Conservation (phyloP, 2,113 vertebrate genomes). For the Callaeas wilsoni region DNA sequence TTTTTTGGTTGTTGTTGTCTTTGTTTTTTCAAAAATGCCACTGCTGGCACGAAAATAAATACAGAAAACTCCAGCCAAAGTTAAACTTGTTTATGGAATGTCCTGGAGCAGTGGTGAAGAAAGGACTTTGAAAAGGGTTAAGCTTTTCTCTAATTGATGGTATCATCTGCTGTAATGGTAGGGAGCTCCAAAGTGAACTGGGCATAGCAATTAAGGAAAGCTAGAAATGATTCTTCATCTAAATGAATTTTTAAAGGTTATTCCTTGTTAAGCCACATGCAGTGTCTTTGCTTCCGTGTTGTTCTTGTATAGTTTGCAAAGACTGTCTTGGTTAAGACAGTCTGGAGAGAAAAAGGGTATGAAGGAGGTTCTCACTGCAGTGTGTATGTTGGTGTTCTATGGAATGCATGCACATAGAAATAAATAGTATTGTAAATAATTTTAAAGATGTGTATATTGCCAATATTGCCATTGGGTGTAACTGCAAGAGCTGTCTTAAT, state of each 20-base stretch:
- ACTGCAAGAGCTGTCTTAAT: not conserved
- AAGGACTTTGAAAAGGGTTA: not conserved
- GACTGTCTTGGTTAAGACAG: not conserved
- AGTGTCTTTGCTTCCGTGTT: not conserved
- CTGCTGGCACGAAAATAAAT: not conserved
- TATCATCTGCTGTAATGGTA: not conserved
- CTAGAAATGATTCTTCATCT: not conserved
- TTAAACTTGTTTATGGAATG: not conserved
- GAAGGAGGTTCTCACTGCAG: not conserved
- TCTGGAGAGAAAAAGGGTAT: not conserved
- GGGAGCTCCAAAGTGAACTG: not conserved
- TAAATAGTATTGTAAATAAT: not conserved
- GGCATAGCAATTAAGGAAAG: not conserved
- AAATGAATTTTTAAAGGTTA: conserved; percentile 23
- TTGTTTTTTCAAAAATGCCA: not conserved
- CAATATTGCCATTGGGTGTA: not conserved
- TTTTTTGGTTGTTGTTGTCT: too few relatives aligned
- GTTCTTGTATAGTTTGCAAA: not conserved
- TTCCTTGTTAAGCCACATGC: not conserved
- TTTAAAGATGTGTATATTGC: not conserved
- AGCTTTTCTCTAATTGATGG: not conserved
- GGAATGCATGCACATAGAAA: not conserved
- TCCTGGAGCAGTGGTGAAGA: not conserved
- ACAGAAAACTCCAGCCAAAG: not conserved
- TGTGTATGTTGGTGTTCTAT: not conserved